Evolutionary conservation across 2,113 vertebrate genomes (phyloP).

Genomic region (Ceyx margarethae): DNA sequence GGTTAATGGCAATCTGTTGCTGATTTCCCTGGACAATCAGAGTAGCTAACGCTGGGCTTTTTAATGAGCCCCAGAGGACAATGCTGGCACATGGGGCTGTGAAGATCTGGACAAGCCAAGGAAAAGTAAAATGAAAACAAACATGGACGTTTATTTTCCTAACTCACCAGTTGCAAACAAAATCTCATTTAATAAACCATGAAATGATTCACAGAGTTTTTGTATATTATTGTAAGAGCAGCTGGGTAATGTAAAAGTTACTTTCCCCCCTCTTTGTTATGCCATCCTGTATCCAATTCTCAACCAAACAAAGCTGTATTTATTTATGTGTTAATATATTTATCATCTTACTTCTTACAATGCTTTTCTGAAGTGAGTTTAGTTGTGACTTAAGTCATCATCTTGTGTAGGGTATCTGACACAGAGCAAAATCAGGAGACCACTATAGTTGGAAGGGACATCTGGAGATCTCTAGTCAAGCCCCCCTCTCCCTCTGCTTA

Average conservation of each 20-base stretch:
- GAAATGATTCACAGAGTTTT: conserved; percentile 79
- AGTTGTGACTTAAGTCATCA: background rate
- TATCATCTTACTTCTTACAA: conserved; percentile 34
- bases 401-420: background rate
- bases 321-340: conserved; percentile 64
- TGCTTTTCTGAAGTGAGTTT: conserved; percentile 7
- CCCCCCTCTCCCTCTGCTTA: background rate
- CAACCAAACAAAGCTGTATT: conserved; percentile 59
- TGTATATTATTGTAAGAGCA: conserved; percentile 78
- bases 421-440: background rate
- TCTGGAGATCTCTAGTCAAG: background rate
- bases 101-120: conserved; percentile 73
- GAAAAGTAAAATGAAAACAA: conserved; percentile 80
- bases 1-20: conserved; percentile 77
- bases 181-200: conserved; percentile 81
- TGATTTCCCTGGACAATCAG: conserved; percentile 76
- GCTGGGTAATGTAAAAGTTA: conserved; percentile 75
- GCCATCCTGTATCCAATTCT: conserved; percentile 48
- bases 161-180: conserved; percentile 76
- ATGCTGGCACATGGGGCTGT: conserved; percentile 63
- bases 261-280: conserved; percentile 65
- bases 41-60: conserved; percentile 70
- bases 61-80: conserved; percentile 75
- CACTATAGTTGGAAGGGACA: background rate
- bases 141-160: conserved; percentile 78